These are phyloP conservation scores for Drosophila kanapiae DNA, from an alignment of 1,140 invertebrate species.

Conservation along the genomic window DNA sequence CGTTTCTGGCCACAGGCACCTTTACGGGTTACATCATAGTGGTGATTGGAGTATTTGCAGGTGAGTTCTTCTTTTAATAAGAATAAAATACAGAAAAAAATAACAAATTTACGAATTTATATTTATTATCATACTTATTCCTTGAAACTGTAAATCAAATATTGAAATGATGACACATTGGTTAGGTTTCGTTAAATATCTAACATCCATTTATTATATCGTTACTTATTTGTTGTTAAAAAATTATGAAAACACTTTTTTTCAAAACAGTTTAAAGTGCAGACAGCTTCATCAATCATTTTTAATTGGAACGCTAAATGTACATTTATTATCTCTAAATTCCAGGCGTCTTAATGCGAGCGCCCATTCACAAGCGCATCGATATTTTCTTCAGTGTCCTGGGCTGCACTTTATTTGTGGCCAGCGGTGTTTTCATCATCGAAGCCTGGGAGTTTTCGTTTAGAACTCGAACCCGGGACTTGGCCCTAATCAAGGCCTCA, in stretches of 20 bases:
- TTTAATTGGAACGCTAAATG: slow-evolving; percentile 1
- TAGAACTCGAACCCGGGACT: slow-evolving; percentile 85
- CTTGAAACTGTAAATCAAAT: neutral
- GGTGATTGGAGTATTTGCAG: slow-evolving; percentile 78
- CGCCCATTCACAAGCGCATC: slow-evolving; percentile 88
- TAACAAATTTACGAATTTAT: too few species aligned
- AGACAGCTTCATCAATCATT: neutral
- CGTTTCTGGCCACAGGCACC: slow-evolving; percentile 81
- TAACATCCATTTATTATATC: neutral
- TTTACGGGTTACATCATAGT: slow-evolving; percentile 82
- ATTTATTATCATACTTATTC: too few species aligned
- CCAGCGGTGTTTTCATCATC: slow-evolving; percentile 89
- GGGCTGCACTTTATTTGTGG: slow-evolving; percentile 90
- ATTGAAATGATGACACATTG: neutral
- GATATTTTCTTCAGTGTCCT: slow-evolving; percentile 91
- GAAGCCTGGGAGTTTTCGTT: slow-evolving; percentile 85
- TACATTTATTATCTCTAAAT: neutral
- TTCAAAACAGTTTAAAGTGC: slow-evolving; percentile 1
- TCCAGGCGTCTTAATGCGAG: slow-evolving; percentile 88
- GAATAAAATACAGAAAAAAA: neutral
- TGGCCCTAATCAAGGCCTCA: slow-evolving; percentile 90
- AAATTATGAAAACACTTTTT: slow-evolving; percentile 1
- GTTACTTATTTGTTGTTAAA: neutral
- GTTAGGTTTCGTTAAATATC: neutral
- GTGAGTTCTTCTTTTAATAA: slow-evolving; percentile 25